These are phyloP conservation scores for Siphamia tubifer DNA, from an alignment of 2,113 vertebrate genomes.

Conservation along the genomic window DNA sequence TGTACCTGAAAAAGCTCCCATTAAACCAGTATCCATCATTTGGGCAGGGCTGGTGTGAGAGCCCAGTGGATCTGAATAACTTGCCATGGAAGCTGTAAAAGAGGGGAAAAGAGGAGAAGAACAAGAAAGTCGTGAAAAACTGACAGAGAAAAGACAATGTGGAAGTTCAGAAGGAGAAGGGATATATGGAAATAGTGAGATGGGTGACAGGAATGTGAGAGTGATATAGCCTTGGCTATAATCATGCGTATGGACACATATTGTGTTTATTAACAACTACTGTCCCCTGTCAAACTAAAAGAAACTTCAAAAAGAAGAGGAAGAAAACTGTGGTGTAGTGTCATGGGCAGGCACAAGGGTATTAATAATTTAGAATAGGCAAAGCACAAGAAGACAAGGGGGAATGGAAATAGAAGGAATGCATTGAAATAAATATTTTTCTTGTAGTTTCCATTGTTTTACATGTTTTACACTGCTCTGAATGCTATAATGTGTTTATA, in stretches of 20 bases:
- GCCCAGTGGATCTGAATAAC: slow-evolving; percentile 57
- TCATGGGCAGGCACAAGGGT: neutral
- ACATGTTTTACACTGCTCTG: no score
- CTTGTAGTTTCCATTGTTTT: no score
- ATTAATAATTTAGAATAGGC: slow-evolving; percentile 1
- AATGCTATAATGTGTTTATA: no score
- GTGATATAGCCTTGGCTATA: no score
- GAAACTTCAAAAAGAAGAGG: no score
- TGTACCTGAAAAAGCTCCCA: slow-evolving; percentile 62
- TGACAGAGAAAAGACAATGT: neutral
- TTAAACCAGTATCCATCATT: slow-evolving; percentile 55
- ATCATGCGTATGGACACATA: no score
- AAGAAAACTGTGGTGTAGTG: neutral
- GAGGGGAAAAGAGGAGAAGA: no score
- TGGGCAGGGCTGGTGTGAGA: slow-evolving; percentile 41
- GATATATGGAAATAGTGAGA: neutral
- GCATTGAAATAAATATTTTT: neutral
- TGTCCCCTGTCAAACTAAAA: neutral
- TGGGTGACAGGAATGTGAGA: neutral
- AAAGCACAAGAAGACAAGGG: neutral
- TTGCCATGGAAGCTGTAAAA: slow-evolving; percentile 64
- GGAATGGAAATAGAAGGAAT: neutral
- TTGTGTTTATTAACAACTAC: no score
- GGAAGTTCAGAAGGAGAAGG: neutral
- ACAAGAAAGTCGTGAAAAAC: no score